These are phyloP conservation scores for Idaea dimidiata DNA, from an alignment of 2,888 invertebrate genomes.

Conservation along the genomic window DNA sequence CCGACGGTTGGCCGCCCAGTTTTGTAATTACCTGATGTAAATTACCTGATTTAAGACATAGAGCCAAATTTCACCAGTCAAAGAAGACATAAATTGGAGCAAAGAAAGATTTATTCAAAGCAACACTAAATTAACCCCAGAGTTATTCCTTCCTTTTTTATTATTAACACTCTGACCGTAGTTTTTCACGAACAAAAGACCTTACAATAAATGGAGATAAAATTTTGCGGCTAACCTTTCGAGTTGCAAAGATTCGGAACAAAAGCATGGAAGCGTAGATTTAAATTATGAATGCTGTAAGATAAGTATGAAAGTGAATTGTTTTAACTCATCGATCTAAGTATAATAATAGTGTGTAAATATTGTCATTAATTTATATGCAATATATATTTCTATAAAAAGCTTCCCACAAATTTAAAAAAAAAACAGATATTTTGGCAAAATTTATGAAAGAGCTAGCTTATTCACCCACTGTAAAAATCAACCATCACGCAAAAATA, in stretches of 20 bases:
- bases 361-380: too few relatives aligned
- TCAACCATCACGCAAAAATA: too few relatives aligned
- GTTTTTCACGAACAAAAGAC: constrained; percentile 42
- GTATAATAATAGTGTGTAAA: too few relatives aligned
- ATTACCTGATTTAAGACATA: background rate
- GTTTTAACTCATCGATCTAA: constrained; percentile 15
- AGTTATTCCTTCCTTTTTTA: constrained; percentile 52
- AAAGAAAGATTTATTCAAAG: constrained; percentile 53
- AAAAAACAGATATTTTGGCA: too few relatives aligned
- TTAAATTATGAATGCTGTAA: constrained; percentile 24
- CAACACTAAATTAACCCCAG: constrained; percentile 52
- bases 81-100: constrained; percentile 49
- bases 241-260: constrained; percentile 26
- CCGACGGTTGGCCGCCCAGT: too few relatives aligned
- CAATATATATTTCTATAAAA: too few relatives aligned
- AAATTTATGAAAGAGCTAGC: too few relatives aligned
- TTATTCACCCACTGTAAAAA: too few relatives aligned
- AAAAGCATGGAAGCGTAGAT: constrained; percentile 16
- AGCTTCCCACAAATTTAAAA: too few relatives aligned
- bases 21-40: too few relatives aligned
- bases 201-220: constrained; percentile 35
- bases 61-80: constrained; percentile 33
- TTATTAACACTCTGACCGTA: constrained; percentile 48
- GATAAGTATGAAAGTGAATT: constrained; percentile 14
- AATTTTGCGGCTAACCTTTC: constrained; percentile 35